Conservation (phyloP, 1,140 invertebrate genomes). For the Hycleus phaleratus region DNA sequence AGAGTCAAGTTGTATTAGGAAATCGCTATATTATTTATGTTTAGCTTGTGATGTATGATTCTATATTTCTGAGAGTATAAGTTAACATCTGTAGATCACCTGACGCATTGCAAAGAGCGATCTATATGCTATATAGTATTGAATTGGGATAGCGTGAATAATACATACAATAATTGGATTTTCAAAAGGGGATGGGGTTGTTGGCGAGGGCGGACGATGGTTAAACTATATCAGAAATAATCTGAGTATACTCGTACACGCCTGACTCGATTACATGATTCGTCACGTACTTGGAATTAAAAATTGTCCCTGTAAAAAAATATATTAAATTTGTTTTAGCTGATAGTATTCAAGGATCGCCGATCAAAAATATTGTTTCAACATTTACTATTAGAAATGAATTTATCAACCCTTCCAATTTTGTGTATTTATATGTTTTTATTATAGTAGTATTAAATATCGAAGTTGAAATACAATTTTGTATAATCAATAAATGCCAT, state of each 20-base stretch:
- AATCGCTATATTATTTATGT: conserved; percentile 20
- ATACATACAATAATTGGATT: conserved; percentile 19
- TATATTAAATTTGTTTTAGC: conserved; percentile 14
- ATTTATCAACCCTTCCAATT: not conserved
- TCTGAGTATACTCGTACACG: conserved; percentile 12
- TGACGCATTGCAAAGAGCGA: conserved; percentile 15
- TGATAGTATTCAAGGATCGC: not conserved
- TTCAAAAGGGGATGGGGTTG: not conserved
- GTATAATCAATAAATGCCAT: too few relatives aligned
- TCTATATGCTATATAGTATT: conserved; percentile 2
- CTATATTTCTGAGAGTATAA: conserved; percentile 20
- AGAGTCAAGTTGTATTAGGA: conserved; percentile 18
- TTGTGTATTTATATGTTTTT: too few relatives aligned
- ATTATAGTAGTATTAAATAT: too few relatives aligned
- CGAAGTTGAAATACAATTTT: too few relatives aligned
- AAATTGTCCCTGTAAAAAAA: conserved; percentile 7
- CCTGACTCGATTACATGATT: conserved; percentile 13
- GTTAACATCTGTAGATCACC: conserved; percentile 20
- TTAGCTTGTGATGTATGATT: conserved; percentile 19
- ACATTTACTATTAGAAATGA: not conserved
- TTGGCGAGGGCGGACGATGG: not conserved
- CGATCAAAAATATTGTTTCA: too few relatives aligned
- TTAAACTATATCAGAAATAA: conserved; percentile 16
- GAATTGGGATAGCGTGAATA: conserved; percentile 14
- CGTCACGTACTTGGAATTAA: conserved; percentile 17